Percentiles rank a stretch among this genome's conserved stretches.
phyloP scores from a whole-genome alignment of 2,113 vertebrate species.

The Trachemys scripta region DNA sequence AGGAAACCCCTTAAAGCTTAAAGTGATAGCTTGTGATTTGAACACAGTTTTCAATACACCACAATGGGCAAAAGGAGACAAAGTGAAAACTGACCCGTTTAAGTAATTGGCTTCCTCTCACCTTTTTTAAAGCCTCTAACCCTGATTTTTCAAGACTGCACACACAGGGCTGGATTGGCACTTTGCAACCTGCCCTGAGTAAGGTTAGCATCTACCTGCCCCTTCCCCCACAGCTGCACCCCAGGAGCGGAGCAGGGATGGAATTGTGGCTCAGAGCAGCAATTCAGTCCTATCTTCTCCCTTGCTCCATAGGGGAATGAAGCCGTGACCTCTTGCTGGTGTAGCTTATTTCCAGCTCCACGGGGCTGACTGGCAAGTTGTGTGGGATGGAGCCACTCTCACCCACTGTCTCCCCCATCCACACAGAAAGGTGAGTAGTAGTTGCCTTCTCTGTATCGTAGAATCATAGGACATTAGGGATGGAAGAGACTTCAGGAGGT shows the following conservation, averaged over 20 bases:
- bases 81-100: background rate
- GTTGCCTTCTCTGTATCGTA: background rate
- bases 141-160: background rate
- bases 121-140: background rate
- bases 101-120: background rate
- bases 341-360: no score
- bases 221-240: no score
- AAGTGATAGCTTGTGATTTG: background rate
- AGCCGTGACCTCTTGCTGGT: background rate
- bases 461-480: no score
- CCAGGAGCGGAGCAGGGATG: background rate
- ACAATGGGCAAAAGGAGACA: background rate
- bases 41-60: background rate
- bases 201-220: no score
- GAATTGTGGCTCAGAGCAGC: background rate
- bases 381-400: no score
- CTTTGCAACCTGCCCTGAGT: no score
- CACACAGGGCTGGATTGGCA: background rate
- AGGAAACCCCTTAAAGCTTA: background rate
- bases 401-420: no score
- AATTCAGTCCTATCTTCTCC: background rate
- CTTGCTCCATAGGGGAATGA: background rate
- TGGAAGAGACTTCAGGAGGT: no score
- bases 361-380: no score
- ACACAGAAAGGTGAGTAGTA: background rate